Evolutionary conservation across 2,888 invertebrate genomes (phyloP), one percentile per base, ranked within the genome.

Genomic region (Drosophila phalerata): DNA sequence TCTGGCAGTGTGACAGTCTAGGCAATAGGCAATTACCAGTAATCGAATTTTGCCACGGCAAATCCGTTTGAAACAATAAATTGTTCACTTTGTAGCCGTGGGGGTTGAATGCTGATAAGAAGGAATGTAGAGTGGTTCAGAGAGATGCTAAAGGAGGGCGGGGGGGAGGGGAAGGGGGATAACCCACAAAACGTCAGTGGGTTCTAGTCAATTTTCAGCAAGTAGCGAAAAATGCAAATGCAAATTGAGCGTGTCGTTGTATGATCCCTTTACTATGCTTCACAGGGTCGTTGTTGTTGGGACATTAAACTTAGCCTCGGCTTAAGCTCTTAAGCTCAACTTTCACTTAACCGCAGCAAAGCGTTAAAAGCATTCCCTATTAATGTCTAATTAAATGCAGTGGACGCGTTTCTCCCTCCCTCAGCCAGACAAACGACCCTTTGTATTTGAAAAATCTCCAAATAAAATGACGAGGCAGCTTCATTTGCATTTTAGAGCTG

Each of bases 381-480:
- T 85, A 87, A 85, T 77, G 85, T 82, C 85, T 87, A 85, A 87
- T 85, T 85, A 87, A 87, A 85, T 85, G 83, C 87, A 87, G 63
- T 53, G 42, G 51, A 40, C 19, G 51, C n/a, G n/a, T n/a, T 8
- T 15, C 15, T 1, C 22, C 32, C 11, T 8, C 17, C 15, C 47
- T 1, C 43, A 19, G 17, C 42, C 28, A 48, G 55, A 56, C 55
- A 40, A 45, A 25, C 45, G 30, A 55, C 42, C 8, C 25, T 30
- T 53, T 64, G 38, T 75, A 68, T 64, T 67, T 62, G 62, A 45
- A 52, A 37, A 60, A 40, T 55, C 65, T 52, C 47, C n/a, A 57
- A 62, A 64, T 75, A 52, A 61, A 63, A 63, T 63, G 57, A 52
- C 77, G 64, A 49, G 64, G 22, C 72, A 15, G 68, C 72, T 81